Conservation (phyloP, 1,140 invertebrate species). For the Acromyrmex charruanus region DNA sequence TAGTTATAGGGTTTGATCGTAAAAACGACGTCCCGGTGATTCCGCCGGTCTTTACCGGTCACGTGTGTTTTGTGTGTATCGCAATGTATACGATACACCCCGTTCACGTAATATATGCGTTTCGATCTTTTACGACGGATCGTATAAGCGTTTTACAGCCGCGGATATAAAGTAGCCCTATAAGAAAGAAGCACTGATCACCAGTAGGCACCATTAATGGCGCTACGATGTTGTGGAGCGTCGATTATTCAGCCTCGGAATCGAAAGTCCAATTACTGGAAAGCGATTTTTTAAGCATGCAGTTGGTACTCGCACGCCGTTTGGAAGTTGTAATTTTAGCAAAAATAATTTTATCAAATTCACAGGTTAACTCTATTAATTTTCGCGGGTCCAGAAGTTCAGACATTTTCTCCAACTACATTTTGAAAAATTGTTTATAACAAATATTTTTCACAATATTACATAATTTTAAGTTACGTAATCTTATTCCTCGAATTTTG, state of each 20-base stretch:
- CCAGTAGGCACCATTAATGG: conserved; percentile 38
- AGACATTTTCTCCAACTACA: too few relatives aligned
- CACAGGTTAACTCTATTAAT: background rate
- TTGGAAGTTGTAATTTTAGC: background rate
- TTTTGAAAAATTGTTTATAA: too few relatives aligned
- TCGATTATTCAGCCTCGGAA: conserved; percentile 13
- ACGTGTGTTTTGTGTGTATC: conserved; percentile 44
- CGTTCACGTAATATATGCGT: conserved; percentile 55
- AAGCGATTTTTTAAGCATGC: background rate
- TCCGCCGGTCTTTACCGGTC: conserved; percentile 1
- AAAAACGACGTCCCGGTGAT: conserved; percentile 53
- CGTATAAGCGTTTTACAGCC: conserved; percentile 56
- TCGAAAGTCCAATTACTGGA: conserved; percentile 13
- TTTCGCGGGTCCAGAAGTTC: too few relatives aligned
- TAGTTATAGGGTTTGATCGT: conserved; percentile 53
- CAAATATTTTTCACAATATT: too few relatives aligned
- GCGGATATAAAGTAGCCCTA: conserved; percentile 50
- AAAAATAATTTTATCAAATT: conserved; percentile 13
- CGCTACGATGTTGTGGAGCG: conserved; percentile 48
- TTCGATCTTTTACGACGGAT: conserved; percentile 57
- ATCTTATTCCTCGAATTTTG: too few relatives aligned
- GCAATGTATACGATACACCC: conserved; percentile 36
- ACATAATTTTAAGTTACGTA: too few relatives aligned
- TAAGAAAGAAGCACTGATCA: conserved; percentile 48
- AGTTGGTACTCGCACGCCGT: background rate